phyloP scores from a whole-genome alignment of 1,140 invertebrate species.

The Sycobia sp. region DNA sequence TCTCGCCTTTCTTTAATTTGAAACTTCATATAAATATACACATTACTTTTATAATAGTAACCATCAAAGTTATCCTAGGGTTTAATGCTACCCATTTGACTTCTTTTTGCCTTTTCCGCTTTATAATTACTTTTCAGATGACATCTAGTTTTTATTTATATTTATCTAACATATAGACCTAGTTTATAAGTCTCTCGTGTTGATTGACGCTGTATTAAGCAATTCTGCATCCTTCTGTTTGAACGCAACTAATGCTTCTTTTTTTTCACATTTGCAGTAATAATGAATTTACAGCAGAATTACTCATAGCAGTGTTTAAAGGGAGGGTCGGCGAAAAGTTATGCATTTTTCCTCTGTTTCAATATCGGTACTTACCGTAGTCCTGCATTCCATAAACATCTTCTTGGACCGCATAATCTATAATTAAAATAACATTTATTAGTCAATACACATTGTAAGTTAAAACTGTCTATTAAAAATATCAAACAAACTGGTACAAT shows the following conservation, averaged over 20 bases:
- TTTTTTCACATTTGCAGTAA: slow-evolving; percentile 2
- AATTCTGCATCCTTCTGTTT: slow-evolving; percentile 19
- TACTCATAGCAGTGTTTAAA: slow-evolving; percentile 13
- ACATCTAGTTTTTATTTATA: slow-evolving; percentile 17
- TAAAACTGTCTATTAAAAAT: neutral
- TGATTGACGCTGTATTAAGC: slow-evolving; percentile 22
- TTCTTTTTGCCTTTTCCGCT: slow-evolving; percentile 13
- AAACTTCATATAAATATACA: slow-evolving; percentile 33
- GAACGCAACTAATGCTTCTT: slow-evolving; percentile 7
- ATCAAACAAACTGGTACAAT: neutral
- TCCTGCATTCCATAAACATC: slow-evolving; percentile 57
- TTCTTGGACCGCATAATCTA: slow-evolving; percentile 57
- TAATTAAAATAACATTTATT: slow-evolving; percentile 39
- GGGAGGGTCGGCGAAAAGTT: slow-evolving; percentile 16
- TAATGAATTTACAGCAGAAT: slow-evolving; percentile 21
- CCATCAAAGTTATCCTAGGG: slow-evolving; percentile 19
- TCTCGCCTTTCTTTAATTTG: slow-evolving; percentile 21
- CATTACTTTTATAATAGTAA: slow-evolving; percentile 23
- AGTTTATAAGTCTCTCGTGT: slow-evolving; percentile 17
- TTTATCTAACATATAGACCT: slow-evolving; percentile 24
- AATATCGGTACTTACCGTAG: slow-evolving; percentile 58
- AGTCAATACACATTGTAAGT: neutral
- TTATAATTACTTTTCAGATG: slow-evolving; percentile 11
- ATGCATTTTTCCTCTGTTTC: slow-evolving; percentile 23
- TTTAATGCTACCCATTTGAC: slow-evolving; percentile 4